phyloP scores from a whole-genome alignment of 2,888 invertebrate genomes.

The Nephrotoma flavescens region DNA sequence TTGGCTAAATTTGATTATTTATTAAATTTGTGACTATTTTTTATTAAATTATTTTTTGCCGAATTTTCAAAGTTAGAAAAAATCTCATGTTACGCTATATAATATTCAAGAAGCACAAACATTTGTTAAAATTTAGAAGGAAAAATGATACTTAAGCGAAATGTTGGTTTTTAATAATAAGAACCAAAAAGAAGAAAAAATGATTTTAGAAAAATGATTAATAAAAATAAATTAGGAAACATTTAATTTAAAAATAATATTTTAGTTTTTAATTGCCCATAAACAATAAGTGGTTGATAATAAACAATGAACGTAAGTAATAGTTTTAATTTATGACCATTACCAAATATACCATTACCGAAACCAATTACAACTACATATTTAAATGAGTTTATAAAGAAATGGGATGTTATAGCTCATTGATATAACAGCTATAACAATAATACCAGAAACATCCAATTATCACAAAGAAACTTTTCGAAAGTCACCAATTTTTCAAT shows the following conservation, averaged over 20 bases:
- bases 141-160: neutral
- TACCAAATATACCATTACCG: too few relatives aligned
- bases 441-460: too few relatives aligned
- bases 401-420: too few relatives aligned
- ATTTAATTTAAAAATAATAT: neutral
- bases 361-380: too few relatives aligned
- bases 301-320: too few relatives aligned
- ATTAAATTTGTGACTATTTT: neutral
- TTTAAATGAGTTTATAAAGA: too few relatives aligned
- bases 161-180: neutral
- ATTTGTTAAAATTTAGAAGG: neutral
- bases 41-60: neutral
- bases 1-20: neutral
- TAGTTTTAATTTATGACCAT: too few relatives aligned
- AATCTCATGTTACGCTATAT: neutral
- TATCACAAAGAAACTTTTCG: too few relatives aligned
- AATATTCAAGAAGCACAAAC: neutral
- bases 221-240: neutral
- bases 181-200: neutral
- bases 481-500: too few relatives aligned
- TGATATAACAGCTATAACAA: too few relatives aligned
- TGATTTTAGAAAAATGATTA: neutral
- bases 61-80: neutral
- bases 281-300: too few relatives aligned
- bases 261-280: too few relatives aligned